Base-by-base conservation (phyloP, 2,797 vertebrate species). In the Labroides dimidiatus region DNA sequence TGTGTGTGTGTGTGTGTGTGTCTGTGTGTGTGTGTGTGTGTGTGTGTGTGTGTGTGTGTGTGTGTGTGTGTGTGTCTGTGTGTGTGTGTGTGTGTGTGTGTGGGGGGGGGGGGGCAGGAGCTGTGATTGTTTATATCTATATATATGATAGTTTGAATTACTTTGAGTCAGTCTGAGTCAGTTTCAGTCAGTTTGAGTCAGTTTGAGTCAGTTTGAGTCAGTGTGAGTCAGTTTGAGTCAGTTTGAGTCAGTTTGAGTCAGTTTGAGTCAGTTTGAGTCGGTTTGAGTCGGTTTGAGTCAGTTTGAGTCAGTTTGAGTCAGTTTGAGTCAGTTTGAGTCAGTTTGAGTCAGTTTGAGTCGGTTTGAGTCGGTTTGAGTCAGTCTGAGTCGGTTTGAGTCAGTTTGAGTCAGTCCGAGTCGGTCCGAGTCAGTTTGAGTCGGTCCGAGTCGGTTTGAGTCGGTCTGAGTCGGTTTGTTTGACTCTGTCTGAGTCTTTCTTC, bases 41-140 rank as follows among this genome's bases (percentile, higher is more conserved):
- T 75, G 51, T 78, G 62, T 61, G 56, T 68, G 76, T 24, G n/a
- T 65, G 10, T 55, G 71, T 23, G 58, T 61, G 64, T 75, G 51
- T 78, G 62, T 61, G 56, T 68, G 76, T 24, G n/a, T 65, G 10
- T 55, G 71, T 23, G 58, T 61, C 62, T 75, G 51, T 78, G 62
- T 61, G 56, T 68, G 76, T 24, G n/a, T 65, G 10, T 55, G 71
- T 23, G 58, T 61, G 64, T 75, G 51, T 78, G 62, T 61, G 56
- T 68, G n/a, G n/a, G n/a, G n/a, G n/a, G n/a, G n/a, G n/a, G n/a
- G n/a, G 72, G 23, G 44, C n/a, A 54, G 72, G 49, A 45, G 3
- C 10, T 59, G 47, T 7, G 11, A 41, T 36, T 61, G 64, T 49
- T 61, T 39, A 30, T 61, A 45, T 41, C 41, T 19, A 43, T n/a